Evolutionary conservation across 1,140 invertebrate species (phyloP), one percentile per base, ranked within the genome.

Genomic region (Parapsyche elsis): DNA sequence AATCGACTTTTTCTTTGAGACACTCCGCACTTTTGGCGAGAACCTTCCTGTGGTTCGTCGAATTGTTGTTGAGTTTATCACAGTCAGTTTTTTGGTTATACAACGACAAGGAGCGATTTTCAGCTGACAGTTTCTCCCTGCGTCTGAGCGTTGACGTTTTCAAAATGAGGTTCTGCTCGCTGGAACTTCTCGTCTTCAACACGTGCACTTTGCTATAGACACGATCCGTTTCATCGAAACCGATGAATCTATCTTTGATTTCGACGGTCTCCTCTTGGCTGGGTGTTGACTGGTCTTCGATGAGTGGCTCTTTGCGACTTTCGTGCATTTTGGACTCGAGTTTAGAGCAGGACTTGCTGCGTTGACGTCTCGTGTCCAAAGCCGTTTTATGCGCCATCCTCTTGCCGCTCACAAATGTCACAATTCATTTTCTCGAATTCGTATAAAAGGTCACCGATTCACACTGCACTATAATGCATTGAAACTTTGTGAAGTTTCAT

Each of bases 171-270:
- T 88, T 89, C 38, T 88, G 89, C 78, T 89, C 88, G 77, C 88
- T 89, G 14, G 88, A 89, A 80, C 88, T 88, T 78, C 88, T 87
- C 78, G 88, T 89, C 71, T 89, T 89, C 5, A 89, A 84, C 57
- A 89, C 87, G 84, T 89, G 88, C 79, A 89, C 86, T 83, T 89
- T 89, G 16, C 86, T 84, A 0, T 86, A 85, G 0, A 86, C 84
- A 44, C 82, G 84, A 83, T 89, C 88, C 7, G 88, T 86, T 80
- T 88, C 87, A 81, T 89, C 88, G 16, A 88, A 84, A 75, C 86
- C 88, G 19, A 89, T 86, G 57, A 86, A 88, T 73, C 88, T 86
- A 81, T 88, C 87, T 12, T 87, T 89, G 79, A 89, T 89, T 14
- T 88, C 88, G 82, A 87, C 88, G 78, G 10, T 87, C 87, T 88